Conservation (phyloP, 2,888 invertebrate species). For the Tenthredo livida region DNA sequence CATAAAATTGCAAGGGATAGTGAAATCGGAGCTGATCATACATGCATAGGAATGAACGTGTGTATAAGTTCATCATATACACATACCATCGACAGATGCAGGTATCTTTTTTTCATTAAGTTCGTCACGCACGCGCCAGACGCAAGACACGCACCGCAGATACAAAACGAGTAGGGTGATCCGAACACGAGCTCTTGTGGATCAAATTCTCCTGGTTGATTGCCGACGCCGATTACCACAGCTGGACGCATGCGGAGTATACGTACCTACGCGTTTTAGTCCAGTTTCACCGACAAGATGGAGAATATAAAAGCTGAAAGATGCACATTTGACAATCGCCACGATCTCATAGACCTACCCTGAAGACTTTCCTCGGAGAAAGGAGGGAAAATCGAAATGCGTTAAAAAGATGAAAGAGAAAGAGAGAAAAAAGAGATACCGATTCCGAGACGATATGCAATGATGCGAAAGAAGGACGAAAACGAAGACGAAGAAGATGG, state of each 20-base stretch:
- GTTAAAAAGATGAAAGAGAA: not conserved
- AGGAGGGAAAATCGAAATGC: not conserved
- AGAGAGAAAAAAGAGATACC: not conserved
- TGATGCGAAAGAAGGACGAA: not conserved
- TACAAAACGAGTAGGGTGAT: slow-evolving; percentile 43
- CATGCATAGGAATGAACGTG: not conserved
- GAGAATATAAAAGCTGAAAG: not conserved
- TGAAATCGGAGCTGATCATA: not conserved
- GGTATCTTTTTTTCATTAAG: not conserved
- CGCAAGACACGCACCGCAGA: slow-evolving; percentile 21
- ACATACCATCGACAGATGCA: not conserved
- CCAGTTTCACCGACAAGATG: slow-evolving; percentile 14
- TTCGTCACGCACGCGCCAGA: slow-evolving; percentile 11
- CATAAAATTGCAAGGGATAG: not conserved
- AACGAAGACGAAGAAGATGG: not conserved
- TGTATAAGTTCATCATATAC: not conserved
- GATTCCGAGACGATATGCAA: not conserved
- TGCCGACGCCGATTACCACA: slow-evolving; percentile 43
- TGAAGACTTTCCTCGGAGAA: not conserved
- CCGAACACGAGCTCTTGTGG: slow-evolving; percentile 40
- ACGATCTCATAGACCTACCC: not conserved
- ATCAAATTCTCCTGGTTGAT: slow-evolving; percentile 42
- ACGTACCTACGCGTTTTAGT: not conserved
- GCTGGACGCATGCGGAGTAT: slow-evolving; percentile 26
- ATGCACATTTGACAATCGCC: not conserved